These are phyloP conservation scores for Steromphala cineraria DNA, from an alignment of 2,888 invertebrate species.

Conservation along the genomic window DNA sequence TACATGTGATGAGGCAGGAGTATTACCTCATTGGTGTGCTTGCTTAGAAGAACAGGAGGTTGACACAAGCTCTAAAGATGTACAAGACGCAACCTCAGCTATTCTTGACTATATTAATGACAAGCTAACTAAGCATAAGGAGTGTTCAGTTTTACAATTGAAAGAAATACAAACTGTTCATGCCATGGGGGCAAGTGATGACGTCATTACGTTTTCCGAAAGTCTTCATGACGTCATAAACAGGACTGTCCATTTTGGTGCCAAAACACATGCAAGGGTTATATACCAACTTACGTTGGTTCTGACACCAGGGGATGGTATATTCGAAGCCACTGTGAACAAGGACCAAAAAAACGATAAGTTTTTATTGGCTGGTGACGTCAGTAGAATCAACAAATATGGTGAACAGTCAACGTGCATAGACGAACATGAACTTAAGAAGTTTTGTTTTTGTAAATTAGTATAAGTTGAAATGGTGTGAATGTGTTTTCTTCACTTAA, in stretches of 20 bases:
- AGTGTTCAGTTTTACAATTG: neutral
- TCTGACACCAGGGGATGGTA: neutral
- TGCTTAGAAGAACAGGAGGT: neutral
- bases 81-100: neutral
- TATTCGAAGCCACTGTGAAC: conserved; percentile 19
- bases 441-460: neutral
- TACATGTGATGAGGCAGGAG: conserved; percentile 85
- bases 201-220: neutral
- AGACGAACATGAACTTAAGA: neutral
- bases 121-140: neutral
- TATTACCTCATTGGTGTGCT: conserved; percentile 80
- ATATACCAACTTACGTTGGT: conserved; percentile 8
- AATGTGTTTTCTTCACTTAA: too few species aligned
- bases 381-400: neutral
- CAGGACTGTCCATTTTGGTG: neutral
- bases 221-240: neutral
- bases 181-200: neutral
- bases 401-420: neutral
- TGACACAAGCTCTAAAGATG: neutral
- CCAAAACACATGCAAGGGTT: neutral
- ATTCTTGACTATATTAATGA: conserved; percentile 11
- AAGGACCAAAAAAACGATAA: neutral
- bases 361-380: neutral
- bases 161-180: neutral
- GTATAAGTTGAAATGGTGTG: too few species aligned